Evolutionary conservation across 2,888 invertebrate species (phyloP).

Genomic region (Heliconius hortense): DNA sequence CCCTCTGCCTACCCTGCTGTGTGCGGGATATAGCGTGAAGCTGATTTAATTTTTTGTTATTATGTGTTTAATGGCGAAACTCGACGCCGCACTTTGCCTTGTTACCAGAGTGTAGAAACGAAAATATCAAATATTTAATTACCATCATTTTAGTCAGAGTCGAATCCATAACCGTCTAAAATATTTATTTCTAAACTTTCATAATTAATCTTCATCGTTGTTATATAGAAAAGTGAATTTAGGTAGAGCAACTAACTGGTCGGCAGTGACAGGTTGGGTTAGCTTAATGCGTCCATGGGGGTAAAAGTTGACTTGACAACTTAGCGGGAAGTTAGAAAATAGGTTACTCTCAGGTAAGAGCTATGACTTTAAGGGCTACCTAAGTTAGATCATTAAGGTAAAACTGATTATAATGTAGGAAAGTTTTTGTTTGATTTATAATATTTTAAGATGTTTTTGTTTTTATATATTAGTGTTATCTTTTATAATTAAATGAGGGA

Average conservation of each 20-base stretch:
- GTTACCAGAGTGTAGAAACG: no score
- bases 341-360: constrained; percentile 9
- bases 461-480: background rate
- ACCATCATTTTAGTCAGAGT: no score
- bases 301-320: constrained; percentile 24
- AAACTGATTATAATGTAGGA: background rate
- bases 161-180: background rate
- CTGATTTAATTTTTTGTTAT: background rate
- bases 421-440: background rate
- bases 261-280: constrained; percentile 20
- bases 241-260: background rate
- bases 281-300: constrained; percentile 24
- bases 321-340: constrained; percentile 18
- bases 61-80: no score
- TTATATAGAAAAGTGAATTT: constrained; percentile 11
- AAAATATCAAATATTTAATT: no score
- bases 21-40: no score
- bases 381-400: background rate
- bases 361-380: constrained; percentile 1
- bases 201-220: background rate
- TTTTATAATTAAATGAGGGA: no score
- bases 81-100: no score
- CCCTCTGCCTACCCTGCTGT: no score
- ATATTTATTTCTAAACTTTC: background rate
- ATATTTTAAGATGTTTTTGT: background rate